These are phyloP conservation scores for Lepidochrysops patricia DNA, from an alignment of 2,888 invertebrate genomes.

Conservation along the genomic window DNA sequence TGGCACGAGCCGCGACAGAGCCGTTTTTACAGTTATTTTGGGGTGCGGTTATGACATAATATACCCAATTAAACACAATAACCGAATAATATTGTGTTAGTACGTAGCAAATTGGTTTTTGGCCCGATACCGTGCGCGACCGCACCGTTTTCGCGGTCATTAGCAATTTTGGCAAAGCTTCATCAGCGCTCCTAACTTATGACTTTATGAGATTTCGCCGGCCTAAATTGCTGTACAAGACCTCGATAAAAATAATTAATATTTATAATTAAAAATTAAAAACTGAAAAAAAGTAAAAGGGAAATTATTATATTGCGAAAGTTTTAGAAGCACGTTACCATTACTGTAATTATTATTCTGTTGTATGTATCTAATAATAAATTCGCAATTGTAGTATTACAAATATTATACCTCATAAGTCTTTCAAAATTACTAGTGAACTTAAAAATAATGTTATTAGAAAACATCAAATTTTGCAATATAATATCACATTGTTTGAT, in stretches of 20 bases:
- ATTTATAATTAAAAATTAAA: constrained; percentile 8
- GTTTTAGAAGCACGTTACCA: too few relatives aligned
- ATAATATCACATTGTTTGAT: too few relatives aligned
- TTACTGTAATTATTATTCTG: too few relatives aligned
- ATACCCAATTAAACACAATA: constrained; percentile 26
- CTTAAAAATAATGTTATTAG: too few relatives aligned
- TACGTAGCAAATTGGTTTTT: constrained; percentile 67
- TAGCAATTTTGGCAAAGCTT: constrained; percentile 67
- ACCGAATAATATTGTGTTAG: constrained; percentile 44
- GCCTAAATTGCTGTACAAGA: constrained; percentile 32
- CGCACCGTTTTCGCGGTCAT: constrained; percentile 60
- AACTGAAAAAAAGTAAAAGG: not conserved
- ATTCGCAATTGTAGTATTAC: too few relatives aligned
- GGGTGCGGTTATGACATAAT: constrained; percentile 23
- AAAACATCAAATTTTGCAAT: not conserved
- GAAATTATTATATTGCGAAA: not conserved
- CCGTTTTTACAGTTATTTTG: not conserved
- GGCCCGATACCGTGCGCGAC: constrained; percentile 58
- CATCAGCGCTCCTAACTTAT: constrained; percentile 51
- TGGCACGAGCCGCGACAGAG: not conserved
- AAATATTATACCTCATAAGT: too few relatives aligned
- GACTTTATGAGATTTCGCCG: constrained; percentile 48
- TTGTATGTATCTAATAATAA: too few relatives aligned
- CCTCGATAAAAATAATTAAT: constrained; percentile 21
- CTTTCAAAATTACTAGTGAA: too few relatives aligned